Conservation (phyloP, 2,888 invertebrate species). For the Limnephilus auricula region DNA sequence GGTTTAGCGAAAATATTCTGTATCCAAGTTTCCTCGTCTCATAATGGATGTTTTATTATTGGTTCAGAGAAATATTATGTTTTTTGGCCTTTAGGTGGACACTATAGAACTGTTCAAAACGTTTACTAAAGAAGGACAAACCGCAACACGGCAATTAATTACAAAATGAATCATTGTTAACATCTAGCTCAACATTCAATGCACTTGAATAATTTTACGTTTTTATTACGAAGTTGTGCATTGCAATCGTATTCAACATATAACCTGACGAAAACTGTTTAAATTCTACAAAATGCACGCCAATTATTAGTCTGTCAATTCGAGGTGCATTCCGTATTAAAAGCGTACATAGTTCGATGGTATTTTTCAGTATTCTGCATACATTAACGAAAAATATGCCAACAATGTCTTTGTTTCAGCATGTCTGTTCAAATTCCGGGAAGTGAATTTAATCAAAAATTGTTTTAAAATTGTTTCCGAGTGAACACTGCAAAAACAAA, state of each 20-base stretch:
- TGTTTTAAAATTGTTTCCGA: background rate
- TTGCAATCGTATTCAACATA: no score
- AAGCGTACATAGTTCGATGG: background rate
- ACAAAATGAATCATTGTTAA: no score
- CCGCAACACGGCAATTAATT: no score
- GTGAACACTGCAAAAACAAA: background rate
- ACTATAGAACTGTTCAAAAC: no score
- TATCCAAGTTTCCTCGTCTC: no score
- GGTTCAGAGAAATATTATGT: background rate
- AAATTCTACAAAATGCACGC: background rate
- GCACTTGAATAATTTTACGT: no score
- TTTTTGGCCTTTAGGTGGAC: no score
- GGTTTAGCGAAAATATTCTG: background rate
- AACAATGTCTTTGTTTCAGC: slow-evolving; percentile 33
- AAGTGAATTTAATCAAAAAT: background rate
- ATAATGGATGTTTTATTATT: background rate
- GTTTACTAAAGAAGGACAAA: no score
- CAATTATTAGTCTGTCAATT: background rate
- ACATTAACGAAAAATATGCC: slow-evolving; percentile 4
- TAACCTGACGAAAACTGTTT: no score
- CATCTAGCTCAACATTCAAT: no score
- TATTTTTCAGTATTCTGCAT: background rate
- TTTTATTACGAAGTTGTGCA: no score
- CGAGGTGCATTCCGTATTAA: background rate
- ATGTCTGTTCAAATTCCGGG: slow-evolving; percentile 10